Percentiles rank a stretch among this genome's conserved stretches.
phyloP scores from a whole-genome alignment of 2,113 vertebrate genomes.

The Aptenodytes patagonicus region DNA sequence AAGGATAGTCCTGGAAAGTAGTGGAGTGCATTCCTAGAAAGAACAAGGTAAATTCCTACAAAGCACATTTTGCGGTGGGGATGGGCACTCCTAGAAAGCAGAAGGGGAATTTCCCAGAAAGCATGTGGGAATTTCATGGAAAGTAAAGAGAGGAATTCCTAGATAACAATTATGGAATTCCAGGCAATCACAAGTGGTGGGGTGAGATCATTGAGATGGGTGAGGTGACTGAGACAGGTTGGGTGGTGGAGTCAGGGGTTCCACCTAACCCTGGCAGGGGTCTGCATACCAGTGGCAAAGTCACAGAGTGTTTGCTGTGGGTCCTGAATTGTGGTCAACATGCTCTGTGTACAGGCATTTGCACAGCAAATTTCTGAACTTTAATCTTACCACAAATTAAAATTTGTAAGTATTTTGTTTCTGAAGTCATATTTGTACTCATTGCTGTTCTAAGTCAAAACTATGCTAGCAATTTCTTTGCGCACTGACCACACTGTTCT shows the following conservation, averaged over 20 bases:
- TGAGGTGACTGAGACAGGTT: background rate
- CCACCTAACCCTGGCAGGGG: background rate
- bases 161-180: background rate
- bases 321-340: background rate
- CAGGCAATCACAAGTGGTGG: background rate
- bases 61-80: background rate
- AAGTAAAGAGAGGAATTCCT: background rate
- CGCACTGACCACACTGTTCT: background rate
- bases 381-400: background rate
- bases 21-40: background rate
- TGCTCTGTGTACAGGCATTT: background rate
- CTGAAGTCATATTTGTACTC: background rate
- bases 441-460: background rate
- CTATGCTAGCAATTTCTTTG: background rate
- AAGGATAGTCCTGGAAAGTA: background rate
- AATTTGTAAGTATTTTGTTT: background rate
- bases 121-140: background rate
- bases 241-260: background rate
- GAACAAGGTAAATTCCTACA: background rate
- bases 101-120: background rate
- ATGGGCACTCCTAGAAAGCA: background rate
- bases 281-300: background rate
- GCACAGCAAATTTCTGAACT: background rate
- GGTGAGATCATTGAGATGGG: background rate
- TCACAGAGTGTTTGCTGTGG: too few species aligned